phyloP scores from a whole-genome alignment of 2,797 vertebrate genomes.

The Enteromius mattozi region DNA sequence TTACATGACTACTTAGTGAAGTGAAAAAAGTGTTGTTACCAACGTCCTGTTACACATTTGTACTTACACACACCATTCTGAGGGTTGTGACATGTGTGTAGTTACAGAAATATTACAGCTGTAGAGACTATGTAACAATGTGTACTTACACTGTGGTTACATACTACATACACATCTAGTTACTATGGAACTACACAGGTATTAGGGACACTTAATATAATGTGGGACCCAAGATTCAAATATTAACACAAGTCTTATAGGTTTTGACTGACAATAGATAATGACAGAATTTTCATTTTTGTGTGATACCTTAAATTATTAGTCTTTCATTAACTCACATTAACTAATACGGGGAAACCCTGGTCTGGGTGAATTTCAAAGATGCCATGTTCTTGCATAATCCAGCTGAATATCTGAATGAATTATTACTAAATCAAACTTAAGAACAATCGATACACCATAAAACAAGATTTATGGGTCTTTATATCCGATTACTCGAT shows the following conservation, averaged over 20 bases:
- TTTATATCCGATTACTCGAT: constrained; percentile 48
- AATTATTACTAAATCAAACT: constrained; percentile 43
- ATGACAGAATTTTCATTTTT: neutral
- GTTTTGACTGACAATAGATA: neutral
- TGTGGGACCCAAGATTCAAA: neutral
- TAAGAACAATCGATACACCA: constrained; percentile 34
- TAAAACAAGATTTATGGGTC: constrained; percentile 53
- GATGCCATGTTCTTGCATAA: constrained; percentile 2
- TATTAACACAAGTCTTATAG: neutral
- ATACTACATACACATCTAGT: too few species aligned
- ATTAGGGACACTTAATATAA: too few species aligned
- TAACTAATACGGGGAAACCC: too few species aligned
- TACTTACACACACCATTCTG: too few species aligned
- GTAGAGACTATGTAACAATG: too few species aligned
- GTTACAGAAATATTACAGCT: too few species aligned
- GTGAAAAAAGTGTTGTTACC: too few species aligned
- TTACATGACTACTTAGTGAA: too few species aligned
- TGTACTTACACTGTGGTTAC: too few species aligned
- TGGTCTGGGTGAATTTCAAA: constrained; percentile 73
- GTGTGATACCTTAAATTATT: neutral
- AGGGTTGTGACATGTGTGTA: too few species aligned
- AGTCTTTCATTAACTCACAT: neutral
- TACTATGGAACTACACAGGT: too few species aligned
- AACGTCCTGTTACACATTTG: too few species aligned
- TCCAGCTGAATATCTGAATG: constrained; percentile 30